Percentiles rank a stretch among this genome's conserved stretches.
phyloP scores from a whole-genome alignment of 2,888 invertebrate genomes.

The Drepana falcataria region DNA sequence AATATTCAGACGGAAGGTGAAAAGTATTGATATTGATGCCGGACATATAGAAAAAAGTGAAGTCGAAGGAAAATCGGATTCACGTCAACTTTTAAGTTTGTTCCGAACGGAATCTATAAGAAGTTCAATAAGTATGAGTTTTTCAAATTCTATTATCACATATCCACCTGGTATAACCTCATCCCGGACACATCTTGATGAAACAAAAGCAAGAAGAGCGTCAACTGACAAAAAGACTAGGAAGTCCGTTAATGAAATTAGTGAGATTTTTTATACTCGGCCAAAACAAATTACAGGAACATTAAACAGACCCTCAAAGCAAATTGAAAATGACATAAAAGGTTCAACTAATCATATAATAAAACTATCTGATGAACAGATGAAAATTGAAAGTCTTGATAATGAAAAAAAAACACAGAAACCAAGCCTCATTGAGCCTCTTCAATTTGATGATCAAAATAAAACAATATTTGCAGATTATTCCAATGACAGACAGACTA shows the following conservation, averaged over 20 bases:
- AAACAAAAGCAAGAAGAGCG: slow-evolving; percentile 17
- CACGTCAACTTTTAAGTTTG: slow-evolving; percentile 23
- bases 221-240: slow-evolving; percentile 16
- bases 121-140: slow-evolving; percentile 20
- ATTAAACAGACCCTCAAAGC: not conserved
- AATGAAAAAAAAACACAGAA: too few species aligned
- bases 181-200: slow-evolving; percentile 19
- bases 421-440: not conserved
- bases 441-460: not conserved
- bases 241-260: slow-evolving; percentile 22
- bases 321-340: not conserved
- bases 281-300: slow-evolving; percentile 24
- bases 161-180: slow-evolving; percentile 39
- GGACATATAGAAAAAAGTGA: not conserved
- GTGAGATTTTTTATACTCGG: slow-evolving; percentile 32
- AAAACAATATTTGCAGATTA: too few species aligned
- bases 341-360: not conserved
- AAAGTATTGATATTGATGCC: not conserved
- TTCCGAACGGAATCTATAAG: slow-evolving; percentile 17
- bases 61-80: slow-evolving; percentile 7
- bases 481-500: too few species aligned
- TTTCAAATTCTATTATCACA: slow-evolving; percentile 47
- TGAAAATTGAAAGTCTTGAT: not conserved
- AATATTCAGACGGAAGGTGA: not conserved
- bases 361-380: not conserved